These are phyloP conservation scores for Nemoura dubitans DNA, from an alignment of 2,888 invertebrate species.

Conservation along the genomic window DNA sequence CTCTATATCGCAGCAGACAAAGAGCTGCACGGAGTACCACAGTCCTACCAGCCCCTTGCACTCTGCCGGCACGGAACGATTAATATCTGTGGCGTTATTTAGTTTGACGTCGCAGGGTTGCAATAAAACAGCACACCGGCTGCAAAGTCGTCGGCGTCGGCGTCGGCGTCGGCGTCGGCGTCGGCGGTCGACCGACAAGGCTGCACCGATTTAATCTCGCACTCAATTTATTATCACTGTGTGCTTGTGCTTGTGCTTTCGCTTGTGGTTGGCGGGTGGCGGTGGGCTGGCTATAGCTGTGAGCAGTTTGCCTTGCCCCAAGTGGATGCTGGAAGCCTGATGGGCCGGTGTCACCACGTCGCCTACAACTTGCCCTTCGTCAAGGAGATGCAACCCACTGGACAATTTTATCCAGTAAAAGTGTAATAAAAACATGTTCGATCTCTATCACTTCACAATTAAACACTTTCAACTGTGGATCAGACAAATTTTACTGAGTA, in stretches of 20 bases:
- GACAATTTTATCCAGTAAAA: not conserved
- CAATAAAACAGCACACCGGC: not conserved
- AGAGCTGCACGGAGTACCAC: not conserved
- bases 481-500: too few relatives aligned
- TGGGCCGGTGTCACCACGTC: too few relatives aligned
- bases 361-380: too few relatives aligned
- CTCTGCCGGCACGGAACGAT: slow-evolving; percentile 40
- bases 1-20: not conserved
- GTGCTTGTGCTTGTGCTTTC: not conserved
- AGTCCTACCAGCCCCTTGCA: not conserved
- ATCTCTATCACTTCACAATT: too few relatives aligned
- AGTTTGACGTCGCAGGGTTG: slow-evolving; percentile 18
- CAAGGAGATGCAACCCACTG: too few relatives aligned
- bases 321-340: not conserved
- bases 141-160: not conserved
- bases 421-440: too few relatives aligned
- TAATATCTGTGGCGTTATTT: slow-evolving; percentile 45
- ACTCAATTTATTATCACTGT: slow-evolving; percentile 44
- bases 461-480: too few relatives aligned
- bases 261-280: not conserved
- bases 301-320: not conserved
- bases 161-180: slow-evolving; percentile 18
- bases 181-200: slow-evolving; percentile 40
- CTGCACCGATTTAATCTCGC: slow-evolving; percentile 45
- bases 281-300: not conserved